These are phyloP conservation scores for Oryzias melastigma DNA, from an alignment of 2,113 vertebrate species.

Conservation along the genomic window DNA sequence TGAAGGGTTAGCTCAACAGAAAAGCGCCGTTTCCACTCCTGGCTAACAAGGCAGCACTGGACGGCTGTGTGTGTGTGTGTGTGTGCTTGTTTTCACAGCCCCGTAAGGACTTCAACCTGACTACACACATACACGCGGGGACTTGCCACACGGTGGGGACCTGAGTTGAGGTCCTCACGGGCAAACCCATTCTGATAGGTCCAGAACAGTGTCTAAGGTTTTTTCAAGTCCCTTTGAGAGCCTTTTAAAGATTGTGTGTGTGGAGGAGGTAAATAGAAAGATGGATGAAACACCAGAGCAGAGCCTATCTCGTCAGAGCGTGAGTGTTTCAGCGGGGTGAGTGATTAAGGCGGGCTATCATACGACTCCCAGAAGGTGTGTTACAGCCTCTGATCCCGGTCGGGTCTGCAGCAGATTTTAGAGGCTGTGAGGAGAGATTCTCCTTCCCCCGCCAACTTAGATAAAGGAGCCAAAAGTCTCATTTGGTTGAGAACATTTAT, in stretches of 20 bases:
- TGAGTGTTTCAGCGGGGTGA: conserved; percentile 34
- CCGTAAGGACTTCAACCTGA: too few species aligned
- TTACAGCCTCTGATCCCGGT: conserved; percentile 20
- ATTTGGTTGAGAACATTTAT: neutral
- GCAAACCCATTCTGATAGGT: too few species aligned
- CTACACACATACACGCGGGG: too few species aligned
- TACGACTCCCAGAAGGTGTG: conserved; percentile 54
- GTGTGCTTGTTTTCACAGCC: too few species aligned
- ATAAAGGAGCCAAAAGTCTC: neutral
- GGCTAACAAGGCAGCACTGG: conserved; percentile 46
- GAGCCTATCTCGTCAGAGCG: conserved; percentile 38
- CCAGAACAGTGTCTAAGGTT: too few species aligned
- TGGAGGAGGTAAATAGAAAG: conserved; percentile 29
- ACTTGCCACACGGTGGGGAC: too few species aligned
- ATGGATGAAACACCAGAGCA: conserved; percentile 27
- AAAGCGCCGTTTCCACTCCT: conserved; percentile 59
- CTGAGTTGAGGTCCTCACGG: too few species aligned
- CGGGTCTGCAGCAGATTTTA: conserved; percentile 29
- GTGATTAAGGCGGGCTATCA: conserved; percentile 55
- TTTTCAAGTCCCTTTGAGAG: too few species aligned
- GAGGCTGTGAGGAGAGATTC: conserved; percentile 23
- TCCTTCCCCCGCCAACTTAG: neutral
- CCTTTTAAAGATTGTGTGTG: neutral
- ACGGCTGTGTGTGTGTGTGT: too few species aligned
- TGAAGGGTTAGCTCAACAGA: conserved; percentile 59